These are phyloP conservation scores for Oncorhynchus clarkii DNA, from an alignment of 2,113 vertebrate species.

Conservation along the genomic window DNA sequence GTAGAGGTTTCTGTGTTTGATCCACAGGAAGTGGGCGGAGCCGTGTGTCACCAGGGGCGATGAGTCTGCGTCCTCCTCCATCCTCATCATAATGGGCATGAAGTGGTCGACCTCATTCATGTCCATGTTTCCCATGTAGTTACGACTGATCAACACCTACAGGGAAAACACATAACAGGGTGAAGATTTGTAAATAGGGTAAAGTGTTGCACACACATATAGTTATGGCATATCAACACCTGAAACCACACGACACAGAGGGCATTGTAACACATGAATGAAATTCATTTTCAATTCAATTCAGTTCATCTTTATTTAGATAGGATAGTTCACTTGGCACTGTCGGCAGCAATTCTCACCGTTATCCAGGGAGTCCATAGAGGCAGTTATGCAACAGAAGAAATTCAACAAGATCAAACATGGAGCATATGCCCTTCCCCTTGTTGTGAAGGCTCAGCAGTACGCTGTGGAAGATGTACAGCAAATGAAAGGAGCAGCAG, in stretches of 20 bases:
- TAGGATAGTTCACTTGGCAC: too few species aligned
- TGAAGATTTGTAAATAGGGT: too few species aligned
- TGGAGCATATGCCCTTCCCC: background rate
- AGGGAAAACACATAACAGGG: slow-evolving; percentile 11
- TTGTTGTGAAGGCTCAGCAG: background rate
- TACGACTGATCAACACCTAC: slow-evolving; percentile 77
- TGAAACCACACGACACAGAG: slow-evolving; percentile 10
- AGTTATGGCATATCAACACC: slow-evolving; percentile 63
- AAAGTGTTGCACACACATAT: slow-evolving; percentile 62
- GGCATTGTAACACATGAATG: too few species aligned
- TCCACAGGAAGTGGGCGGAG: slow-evolving; percentile 76
- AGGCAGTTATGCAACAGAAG: background rate
- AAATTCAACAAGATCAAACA: too few species aligned
- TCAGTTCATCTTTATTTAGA: too few species aligned
- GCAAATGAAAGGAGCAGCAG: too few species aligned
- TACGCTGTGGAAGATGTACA: background rate
- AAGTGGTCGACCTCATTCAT: slow-evolving; percentile 79
- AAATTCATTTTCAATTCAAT: too few species aligned
- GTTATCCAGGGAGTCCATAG: too few species aligned
- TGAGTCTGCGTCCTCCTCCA: slow-evolving; percentile 74
- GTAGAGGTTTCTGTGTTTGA: slow-evolving; percentile 81
- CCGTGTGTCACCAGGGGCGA: slow-evolving; percentile 72
- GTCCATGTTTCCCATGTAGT: slow-evolving; percentile 80
- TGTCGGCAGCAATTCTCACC: too few species aligned
- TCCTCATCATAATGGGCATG: slow-evolving; percentile 77